phyloP scores from a whole-genome alignment of 1,140 invertebrate species.

The Lycorma delicatula region DNA sequence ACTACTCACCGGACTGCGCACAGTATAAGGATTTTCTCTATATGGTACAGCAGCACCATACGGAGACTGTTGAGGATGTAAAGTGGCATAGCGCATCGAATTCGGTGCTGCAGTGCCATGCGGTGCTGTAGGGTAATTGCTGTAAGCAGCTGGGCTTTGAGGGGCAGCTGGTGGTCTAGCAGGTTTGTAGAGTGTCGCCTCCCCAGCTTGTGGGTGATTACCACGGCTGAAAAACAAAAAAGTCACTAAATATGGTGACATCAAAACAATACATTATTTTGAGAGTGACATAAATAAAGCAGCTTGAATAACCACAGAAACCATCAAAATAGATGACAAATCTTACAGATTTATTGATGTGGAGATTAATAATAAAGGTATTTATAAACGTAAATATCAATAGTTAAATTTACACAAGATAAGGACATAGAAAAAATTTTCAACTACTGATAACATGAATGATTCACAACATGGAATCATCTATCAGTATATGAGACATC shows the following conservation, averaged over 20 bases:
- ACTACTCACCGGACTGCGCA: slow-evolving; percentile 20
- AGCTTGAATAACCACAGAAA: too few relatives aligned
- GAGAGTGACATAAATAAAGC: too few relatives aligned
- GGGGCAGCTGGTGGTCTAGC: slow-evolving; percentile 15
- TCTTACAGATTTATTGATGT: too few relatives aligned
- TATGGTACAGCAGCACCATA: slow-evolving; percentile 25
- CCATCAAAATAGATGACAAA: too few relatives aligned
- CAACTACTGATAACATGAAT: too few relatives aligned
- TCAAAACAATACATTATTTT: too few relatives aligned
- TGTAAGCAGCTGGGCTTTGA: slow-evolving; percentile 9
- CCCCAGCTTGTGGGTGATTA: slow-evolving; percentile 16
- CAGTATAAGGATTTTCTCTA: slow-evolving; percentile 22
- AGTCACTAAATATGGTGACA: neutral
- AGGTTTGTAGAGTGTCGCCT: slow-evolving; percentile 23
- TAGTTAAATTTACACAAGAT: too few relatives aligned
- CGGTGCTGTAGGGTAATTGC: slow-evolving; percentile 14
- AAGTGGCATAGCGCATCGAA: slow-evolving; percentile 19
- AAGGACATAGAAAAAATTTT: too few relatives aligned
- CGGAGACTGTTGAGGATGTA: slow-evolving; percentile 25
- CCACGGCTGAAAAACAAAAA: slow-evolving; percentile 17
- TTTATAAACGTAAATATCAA: too few relatives aligned
- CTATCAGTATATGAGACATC: too few relatives aligned
- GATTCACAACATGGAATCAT: too few relatives aligned
- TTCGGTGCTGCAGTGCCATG: slow-evolving; percentile 1
- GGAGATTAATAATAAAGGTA: too few relatives aligned